These are phyloP conservation scores for Sorex maritimensis DNA, from an alignment of 2,797 vertebrate genomes.

Conservation along the genomic window DNA sequence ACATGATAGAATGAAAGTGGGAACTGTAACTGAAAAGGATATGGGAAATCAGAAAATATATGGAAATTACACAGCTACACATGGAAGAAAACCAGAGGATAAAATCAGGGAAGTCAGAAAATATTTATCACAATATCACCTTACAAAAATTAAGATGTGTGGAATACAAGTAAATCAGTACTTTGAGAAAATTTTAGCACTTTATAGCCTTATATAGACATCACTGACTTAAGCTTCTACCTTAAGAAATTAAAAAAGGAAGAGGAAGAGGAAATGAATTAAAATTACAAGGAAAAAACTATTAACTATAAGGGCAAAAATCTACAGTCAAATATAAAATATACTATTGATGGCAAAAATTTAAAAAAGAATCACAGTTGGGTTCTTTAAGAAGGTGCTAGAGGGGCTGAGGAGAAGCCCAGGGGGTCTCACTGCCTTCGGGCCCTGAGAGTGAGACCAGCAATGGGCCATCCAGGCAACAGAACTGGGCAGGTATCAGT, in stretches of 20 bases:
- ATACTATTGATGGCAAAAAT: no score
- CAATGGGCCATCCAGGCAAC: no score
- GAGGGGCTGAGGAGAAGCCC: not conserved
- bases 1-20: no score
- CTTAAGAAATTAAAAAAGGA: constrained; percentile 3
- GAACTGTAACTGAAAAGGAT: no score
- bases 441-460: no score
- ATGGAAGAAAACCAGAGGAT: no score
- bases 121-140: no score
- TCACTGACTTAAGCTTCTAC: not conserved
- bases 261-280: not conserved
- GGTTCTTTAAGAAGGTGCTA: not conserved
- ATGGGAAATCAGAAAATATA: no score
- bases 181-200: not conserved
- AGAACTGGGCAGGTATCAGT: no score
- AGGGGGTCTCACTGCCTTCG: not conserved
- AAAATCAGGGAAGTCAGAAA: no score
- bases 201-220: constrained; percentile 34
- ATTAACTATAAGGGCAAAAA: not conserved
- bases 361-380: no score
- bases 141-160: not conserved
- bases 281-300: not conserved
- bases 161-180: not conserved
- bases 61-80: no score
- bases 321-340: not conserved